These are phyloP conservation scores for Agrotis ipsilon DNA, from an alignment of 2,888 invertebrate species.

Conservation along the genomic window DNA sequence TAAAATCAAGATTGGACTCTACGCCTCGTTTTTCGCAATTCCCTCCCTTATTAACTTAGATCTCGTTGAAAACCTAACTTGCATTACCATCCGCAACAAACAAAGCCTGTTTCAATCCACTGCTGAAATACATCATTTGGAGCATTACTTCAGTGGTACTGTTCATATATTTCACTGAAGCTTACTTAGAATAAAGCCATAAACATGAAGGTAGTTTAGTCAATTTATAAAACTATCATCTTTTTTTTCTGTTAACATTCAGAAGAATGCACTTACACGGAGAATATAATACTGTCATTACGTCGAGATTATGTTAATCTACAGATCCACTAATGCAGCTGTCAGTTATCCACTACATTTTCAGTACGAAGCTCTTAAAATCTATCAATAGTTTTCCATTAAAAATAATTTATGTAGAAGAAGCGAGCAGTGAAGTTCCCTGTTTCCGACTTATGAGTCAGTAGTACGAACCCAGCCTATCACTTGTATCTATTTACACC, in stretches of 20 bases:
- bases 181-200: too few relatives aligned
- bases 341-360: conserved; percentile 7
- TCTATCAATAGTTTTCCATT: conserved; percentile 41
- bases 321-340: conserved; percentile 19
- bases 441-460: too few relatives aligned
- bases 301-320: neutral
- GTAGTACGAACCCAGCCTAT: too few relatives aligned
- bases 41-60: too few relatives aligned
- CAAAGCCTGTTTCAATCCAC: neutral
- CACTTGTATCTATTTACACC: too few relatives aligned
- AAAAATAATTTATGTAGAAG: conserved; percentile 45
- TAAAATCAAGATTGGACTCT: neutral
- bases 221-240: neutral
- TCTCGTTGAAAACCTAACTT: too few relatives aligned
- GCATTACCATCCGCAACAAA: neutral
- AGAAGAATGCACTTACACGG: conserved; percentile 4
- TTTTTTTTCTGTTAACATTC: conserved; percentile 1
- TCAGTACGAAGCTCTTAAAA: conserved; percentile 31
- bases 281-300: neutral
- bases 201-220: neutral
- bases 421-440: too few relatives aligned
- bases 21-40: too few relatives aligned
- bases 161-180: too few relatives aligned
- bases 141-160: neutral
- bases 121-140: neutral